phyloP scores from a whole-genome alignment of 2,113 vertebrate genomes.

The Myotis davidii region DNA sequence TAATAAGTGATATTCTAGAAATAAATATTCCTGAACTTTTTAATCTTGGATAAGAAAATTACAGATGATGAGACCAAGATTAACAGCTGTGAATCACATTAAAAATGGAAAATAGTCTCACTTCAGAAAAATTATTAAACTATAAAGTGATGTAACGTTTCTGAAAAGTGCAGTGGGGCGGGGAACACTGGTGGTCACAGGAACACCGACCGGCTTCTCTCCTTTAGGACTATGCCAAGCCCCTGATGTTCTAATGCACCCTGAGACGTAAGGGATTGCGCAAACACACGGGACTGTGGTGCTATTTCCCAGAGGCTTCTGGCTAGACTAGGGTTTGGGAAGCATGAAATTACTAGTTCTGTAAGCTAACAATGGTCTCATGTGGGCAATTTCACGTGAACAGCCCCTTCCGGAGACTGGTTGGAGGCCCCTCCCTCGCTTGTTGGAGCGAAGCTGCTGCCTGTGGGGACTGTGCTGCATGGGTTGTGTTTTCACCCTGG shows the following conservation, averaged over 20 bases:
- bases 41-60: neutral
- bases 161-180: neutral
- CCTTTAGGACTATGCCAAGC: neutral
- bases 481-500: rapidly evolving
- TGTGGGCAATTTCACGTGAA: rapidly evolving
- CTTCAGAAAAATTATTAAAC: neutral
- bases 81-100: neutral
- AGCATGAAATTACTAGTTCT: neutral
- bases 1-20: neutral
- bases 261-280: neutral
- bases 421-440: too few species aligned
- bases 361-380: neutral
- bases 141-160: rapidly evolving
- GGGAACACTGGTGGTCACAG: rapidly evolving
- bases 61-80: neutral
- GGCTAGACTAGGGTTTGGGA: neutral
- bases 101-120: neutral
- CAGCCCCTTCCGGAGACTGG: neutral
- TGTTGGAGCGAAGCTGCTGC: rapidly evolving
- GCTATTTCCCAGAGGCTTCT: neutral
- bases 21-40: neutral
- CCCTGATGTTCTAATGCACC: neutral
- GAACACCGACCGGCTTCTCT: neutral
- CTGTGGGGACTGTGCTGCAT: rapidly evolving
- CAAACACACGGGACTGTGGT: neutral